Percentiles rank a stretch among this genome's conserved stretches.
Conservation (phyloP, 2,113 vertebrate species). For the Oenanthe melanoleuca region DNA sequence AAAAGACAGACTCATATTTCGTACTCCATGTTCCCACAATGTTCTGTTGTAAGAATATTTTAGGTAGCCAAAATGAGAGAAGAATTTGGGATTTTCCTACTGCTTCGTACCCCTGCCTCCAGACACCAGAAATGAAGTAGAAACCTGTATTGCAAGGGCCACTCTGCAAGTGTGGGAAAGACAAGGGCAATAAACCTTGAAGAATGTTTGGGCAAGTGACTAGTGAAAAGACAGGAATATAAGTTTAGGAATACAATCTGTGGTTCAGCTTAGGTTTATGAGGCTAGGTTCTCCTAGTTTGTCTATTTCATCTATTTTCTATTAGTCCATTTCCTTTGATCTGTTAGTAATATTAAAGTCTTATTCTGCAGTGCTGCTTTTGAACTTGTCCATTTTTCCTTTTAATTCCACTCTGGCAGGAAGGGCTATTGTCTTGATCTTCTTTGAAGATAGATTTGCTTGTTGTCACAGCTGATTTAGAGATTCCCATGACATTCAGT, state of each 20-base stretch:
- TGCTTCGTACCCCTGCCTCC: not conserved
- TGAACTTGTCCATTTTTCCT: not conserved
- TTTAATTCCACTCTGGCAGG: not conserved
- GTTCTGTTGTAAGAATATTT: not conserved
- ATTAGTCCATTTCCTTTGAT: not conserved
- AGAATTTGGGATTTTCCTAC: not conserved
- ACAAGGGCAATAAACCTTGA: not conserved
- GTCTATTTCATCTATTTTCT: not conserved
- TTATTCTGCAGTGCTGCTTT: not conserved
- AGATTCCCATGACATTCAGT: not conserved
- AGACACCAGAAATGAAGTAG: not conserved
- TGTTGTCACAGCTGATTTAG: slow-evolving; percentile 46
- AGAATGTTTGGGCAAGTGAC: not conserved
- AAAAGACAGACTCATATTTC: not conserved
- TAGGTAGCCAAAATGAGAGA: not conserved
- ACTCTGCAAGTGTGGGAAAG: not conserved
- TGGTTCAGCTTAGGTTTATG: not conserved
- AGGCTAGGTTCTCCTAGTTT: not conserved
- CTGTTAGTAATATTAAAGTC: not conserved
- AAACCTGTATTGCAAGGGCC: not conserved
- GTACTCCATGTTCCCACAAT: too few relatives aligned
- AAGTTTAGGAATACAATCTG: not conserved
- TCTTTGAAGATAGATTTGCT: slow-evolving; percentile 41
- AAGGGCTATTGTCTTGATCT: not conserved
- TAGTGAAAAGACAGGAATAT: not conserved